Evolutionary conservation across 2,888 invertebrate species (phyloP), one percentile per base, ranked within the genome.

Genomic region (Philonicus albiceps): DNA sequence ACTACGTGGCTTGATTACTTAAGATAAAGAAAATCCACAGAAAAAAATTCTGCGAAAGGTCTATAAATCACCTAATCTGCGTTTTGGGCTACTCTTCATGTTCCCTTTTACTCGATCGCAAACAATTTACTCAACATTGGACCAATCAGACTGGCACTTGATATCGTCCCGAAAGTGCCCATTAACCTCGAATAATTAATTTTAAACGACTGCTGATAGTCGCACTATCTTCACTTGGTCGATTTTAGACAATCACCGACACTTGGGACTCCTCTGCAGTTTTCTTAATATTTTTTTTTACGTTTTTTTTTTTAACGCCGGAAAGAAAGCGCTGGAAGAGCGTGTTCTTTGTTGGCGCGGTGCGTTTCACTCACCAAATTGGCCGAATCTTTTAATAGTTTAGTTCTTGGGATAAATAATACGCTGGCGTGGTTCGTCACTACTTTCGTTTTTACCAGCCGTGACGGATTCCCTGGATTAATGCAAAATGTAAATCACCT

Each of bases 401-500:
- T 27, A 64, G 64, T 64, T 64, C 64, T 64, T 27, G 64, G 49
- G 49, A 49, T n/a, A n/a, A 49, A 49, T n/a, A n/a, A 49, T n/a
- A 49, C 19, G 49, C 16, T 49, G 49, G 16, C 16, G 73, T 73
- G 27, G 74, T 8, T 37, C 34, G 31, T 34, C 74, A n/a, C 31
- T 74, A 74, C 74, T 74, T 74, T 74, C 74, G 4, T 34, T 37
- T 74, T 74, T 34, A 31, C 34, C 74, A 31, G 74, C 64, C 34
- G 64, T 31, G 31, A 81, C 34, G 64, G 34, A 81, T 81, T 31
- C 81, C 64, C 34, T 22, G 81, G 64, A 81, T 81, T 55, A 30
- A 55, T 7, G 55, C 55, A 34, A 81, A 81, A 81, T 81, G 81
- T 81, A 81, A 81, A 81, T 81, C 64, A 81, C 81, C 81, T 55